A percentile compares a stretch with the other conserved stretches of the same genome.
Evolutionary conservation across 2,888 invertebrate genomes (phyloP).

Genomic region (Tigriopus californicus): DNA sequence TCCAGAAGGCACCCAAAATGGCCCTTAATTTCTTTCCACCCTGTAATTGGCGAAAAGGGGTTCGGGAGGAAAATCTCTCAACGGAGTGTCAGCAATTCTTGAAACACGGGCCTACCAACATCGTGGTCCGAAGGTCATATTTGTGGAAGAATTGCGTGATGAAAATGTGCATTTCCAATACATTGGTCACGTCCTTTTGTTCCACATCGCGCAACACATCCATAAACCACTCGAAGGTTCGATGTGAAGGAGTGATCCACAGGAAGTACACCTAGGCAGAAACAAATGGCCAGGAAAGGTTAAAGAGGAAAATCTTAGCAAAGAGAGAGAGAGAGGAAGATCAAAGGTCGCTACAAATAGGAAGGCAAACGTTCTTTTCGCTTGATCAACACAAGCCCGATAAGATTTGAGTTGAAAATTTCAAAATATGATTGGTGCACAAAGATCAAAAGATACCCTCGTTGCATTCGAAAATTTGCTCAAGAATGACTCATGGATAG

Average conservation of each 20-base stretch:
- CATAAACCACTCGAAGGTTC: slow-evolving; percentile 95
- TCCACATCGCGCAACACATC: slow-evolving; percentile 85
- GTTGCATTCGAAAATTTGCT: too few relatives aligned
- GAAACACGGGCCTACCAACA: slow-evolving; percentile 49
- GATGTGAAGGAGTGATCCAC: slow-evolving; percentile 93
- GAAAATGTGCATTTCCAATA: slow-evolving; percentile 87
- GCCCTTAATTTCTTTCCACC: slow-evolving; percentile 7
- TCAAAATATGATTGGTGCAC: too few relatives aligned
- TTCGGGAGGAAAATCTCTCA: too few relatives aligned
- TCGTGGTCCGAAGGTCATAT: slow-evolving; percentile 84
- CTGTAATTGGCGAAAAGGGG: neutral
- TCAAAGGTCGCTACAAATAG: too few relatives aligned
- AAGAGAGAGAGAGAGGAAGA: too few relatives aligned
- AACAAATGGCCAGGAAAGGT: too few relatives aligned
- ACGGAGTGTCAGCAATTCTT: neutral
- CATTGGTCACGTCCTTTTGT: slow-evolving; percentile 78
- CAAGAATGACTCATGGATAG: too few relatives aligned
- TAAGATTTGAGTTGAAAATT: too few relatives aligned
- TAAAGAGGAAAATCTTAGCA: too few relatives aligned
- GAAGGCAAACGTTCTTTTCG: too few relatives aligned
- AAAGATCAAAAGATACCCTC: too few relatives aligned
- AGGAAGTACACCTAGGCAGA: slow-evolving; percentile 58
- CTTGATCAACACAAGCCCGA: too few relatives aligned
- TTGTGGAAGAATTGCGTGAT: slow-evolving; percentile 97
- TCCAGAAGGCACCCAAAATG: neutral